Percentiles rank a stretch among this genome's conserved stretches.
Evolutionary conservation across 2,888 invertebrate species (phyloP).

Genomic region (Amblyteles armatorius): DNA sequence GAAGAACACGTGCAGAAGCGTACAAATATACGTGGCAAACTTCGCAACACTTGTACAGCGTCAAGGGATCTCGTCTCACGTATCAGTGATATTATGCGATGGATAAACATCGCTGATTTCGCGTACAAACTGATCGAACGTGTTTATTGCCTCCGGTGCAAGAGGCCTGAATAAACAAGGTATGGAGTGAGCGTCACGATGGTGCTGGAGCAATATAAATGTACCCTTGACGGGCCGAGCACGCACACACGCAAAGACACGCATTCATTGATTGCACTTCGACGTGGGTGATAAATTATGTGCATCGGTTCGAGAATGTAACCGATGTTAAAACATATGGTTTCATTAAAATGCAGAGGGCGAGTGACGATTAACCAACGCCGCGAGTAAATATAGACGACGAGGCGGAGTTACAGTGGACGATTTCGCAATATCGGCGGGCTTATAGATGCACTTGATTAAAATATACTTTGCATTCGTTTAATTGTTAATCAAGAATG

Average conservation of each 20-base stretch:
- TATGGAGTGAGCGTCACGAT: conserved; percentile 28
- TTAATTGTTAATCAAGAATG: no score
- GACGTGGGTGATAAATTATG: conserved; percentile 34
- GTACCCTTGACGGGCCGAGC: background rate
- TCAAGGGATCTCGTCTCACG: conserved; percentile 29
- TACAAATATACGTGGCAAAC: conserved; percentile 11
- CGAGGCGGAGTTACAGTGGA: background rate
- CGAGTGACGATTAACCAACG: background rate
- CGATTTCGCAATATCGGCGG: background rate
- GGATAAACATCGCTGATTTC: conserved; percentile 49
- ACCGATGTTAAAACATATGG: conserved; percentile 16
- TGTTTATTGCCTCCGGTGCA: conserved; percentile 56
- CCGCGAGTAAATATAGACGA: background rate
- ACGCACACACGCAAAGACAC: background rate
- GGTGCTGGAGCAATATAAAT: conserved; percentile 31
- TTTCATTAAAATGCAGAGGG: conserved; percentile 22
- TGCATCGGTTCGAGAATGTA: conserved; percentile 5
- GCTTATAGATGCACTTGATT: no score
- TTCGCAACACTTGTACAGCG: conserved; percentile 13
- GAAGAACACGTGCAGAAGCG: background rate
- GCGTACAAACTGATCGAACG: conserved; percentile 56
- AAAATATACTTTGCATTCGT: no score
- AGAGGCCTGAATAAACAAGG: conserved; percentile 62
- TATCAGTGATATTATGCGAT: conserved; percentile 59
- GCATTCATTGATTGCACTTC: conserved; percentile 50